Conservation (phyloP, 2,113 vertebrate genomes). For the Salvelinus fontinalis region DNA sequence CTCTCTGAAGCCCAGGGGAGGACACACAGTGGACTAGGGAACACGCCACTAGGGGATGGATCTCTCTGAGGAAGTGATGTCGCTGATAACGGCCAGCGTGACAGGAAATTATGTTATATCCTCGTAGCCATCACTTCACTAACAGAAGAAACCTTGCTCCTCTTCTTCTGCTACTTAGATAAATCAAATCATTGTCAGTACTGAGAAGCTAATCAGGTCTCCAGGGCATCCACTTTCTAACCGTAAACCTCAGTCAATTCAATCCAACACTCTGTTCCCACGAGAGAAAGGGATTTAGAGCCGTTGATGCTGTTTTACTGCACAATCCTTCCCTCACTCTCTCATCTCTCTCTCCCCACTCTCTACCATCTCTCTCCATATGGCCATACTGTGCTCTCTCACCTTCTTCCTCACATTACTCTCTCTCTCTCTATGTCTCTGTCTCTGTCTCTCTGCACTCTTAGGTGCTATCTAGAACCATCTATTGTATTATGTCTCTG, state of each 20-base stretch:
- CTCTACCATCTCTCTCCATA: neutral
- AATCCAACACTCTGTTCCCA: conserved; percentile 16
- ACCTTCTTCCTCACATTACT: conserved; percentile 8
- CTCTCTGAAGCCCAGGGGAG: conserved; percentile 22
- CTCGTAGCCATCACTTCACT: conserved; percentile 19
- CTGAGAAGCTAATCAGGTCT: conserved; percentile 40
- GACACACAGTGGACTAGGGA: conserved; percentile 36
- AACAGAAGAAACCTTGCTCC: conserved; percentile 36
- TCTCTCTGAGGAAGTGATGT: conserved; percentile 29
- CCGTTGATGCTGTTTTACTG: neutral
- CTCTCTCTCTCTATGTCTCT: conserved; percentile 5
- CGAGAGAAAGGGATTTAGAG: neutral
- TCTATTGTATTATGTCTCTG: neutral
- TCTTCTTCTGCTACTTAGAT: conserved; percentile 31
- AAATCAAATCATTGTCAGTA: conserved; percentile 46
- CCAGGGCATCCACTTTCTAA: conserved; percentile 6
- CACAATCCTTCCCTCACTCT: conserved; percentile 8
- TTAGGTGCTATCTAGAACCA: neutral
- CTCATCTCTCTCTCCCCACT: neutral
- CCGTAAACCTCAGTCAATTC: neutral
- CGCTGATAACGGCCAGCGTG: conserved; percentile 47
- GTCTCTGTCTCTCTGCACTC: neutral
- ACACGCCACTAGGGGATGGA: neutral
- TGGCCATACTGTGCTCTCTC: conserved; percentile 28
- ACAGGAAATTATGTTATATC: conserved; percentile 56